A percentile compares a stretch with the other conserved stretches of the same genome.
Conservation (phyloP, 2,113 vertebrate genomes). For the Piliocolobus tephrosceles region DNA sequence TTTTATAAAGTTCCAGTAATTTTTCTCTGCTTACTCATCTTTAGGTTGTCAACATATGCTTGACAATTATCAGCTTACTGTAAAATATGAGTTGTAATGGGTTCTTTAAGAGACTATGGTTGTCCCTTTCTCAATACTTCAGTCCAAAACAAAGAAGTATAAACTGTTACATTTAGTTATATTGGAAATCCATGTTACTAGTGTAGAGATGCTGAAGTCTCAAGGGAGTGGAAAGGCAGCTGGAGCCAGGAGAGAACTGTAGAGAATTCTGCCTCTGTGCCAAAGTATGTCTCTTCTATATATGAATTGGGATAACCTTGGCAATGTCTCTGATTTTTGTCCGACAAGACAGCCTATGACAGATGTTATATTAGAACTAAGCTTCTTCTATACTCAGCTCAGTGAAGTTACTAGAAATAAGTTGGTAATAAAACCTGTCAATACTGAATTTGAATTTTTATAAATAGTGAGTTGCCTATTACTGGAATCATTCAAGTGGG, state of each 20-base stretch:
- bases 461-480: not conserved
- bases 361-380: constrained; percentile 38
- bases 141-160: constrained; percentile 5
- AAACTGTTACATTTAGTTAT: not conserved
- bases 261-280: constrained; percentile 26
- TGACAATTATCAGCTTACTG: not conserved
- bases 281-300: constrained; percentile 8
- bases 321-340: constrained; percentile 9
- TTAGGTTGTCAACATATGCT: not conserved
- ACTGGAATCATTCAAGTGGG: not conserved
- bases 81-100: not conserved
- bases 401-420: not conserved
- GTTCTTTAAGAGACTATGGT: not conserved
- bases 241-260: not conserved
- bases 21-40: constrained; percentile 28
- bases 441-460: not conserved
- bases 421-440: constrained; percentile 21
- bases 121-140: not conserved
- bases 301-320: constrained; percentile 19
- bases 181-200: not conserved
- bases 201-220: not conserved
- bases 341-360: not conserved
- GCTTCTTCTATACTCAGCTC: not conserved
- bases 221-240: not conserved
- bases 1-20: not conserved